phyloP scores from a whole-genome alignment of 2,797 vertebrate species.

The Stomatorhinus walkeri region DNA sequence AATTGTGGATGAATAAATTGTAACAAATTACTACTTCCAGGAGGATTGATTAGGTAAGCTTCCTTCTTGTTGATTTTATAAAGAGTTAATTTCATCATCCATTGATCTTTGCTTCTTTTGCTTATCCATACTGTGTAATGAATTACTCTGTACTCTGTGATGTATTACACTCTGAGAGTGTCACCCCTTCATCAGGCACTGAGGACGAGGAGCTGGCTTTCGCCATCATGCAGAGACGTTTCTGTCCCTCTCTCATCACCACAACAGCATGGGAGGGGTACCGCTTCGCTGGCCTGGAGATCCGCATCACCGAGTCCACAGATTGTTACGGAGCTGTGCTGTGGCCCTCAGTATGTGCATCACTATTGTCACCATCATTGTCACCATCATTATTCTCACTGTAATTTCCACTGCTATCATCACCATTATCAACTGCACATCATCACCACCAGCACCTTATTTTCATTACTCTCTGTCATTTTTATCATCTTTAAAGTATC shows the following conservation, averaged over 20 bases:
- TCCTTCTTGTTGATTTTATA: neutral
- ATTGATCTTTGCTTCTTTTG: neutral
- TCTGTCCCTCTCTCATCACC: conserved; percentile 62
- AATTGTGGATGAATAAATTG: neutral
- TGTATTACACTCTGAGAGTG: neutral
- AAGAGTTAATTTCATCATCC: neutral
- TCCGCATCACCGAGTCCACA: conserved; percentile 80
- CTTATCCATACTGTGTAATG: neutral
- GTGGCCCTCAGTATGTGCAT: conserved; percentile 80
- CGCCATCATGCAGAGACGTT: conserved; percentile 73
- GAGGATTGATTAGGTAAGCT: neutral
- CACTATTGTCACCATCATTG: neutral
- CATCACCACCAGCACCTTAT: neutral
- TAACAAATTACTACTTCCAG: neutral
- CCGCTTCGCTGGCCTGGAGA: conserved; percentile 71
- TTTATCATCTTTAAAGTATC: neutral
- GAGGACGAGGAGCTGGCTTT: conserved; percentile 62
- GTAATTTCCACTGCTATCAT: neutral
- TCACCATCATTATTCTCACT: neutral
- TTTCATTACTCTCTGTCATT: neutral
- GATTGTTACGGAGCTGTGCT: conserved; percentile 85
- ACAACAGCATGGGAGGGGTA: conserved; percentile 78
- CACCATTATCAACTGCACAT: neutral
- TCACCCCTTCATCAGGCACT: conserved; percentile 16
- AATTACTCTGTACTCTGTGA: neutral